Percentiles rank a stretch among this genome's conserved stretches.
phyloP scores from a whole-genome alignment of 1,140 invertebrate genomes.

The Bemisia tabaci region DNA sequence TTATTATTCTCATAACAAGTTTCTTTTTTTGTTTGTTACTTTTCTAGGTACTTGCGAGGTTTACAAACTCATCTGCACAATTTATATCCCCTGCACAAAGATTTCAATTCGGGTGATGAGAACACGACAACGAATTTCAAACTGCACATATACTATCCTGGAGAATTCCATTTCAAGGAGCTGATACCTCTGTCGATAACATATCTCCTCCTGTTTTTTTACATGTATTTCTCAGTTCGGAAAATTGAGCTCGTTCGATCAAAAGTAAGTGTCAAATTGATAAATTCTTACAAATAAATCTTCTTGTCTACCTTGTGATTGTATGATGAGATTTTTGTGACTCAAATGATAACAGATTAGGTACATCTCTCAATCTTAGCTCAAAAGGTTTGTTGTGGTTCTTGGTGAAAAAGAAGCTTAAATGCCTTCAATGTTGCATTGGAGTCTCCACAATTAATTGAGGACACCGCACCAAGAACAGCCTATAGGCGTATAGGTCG shows the following conservation, averaged over 20 bases:
- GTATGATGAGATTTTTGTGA: slow-evolving; percentile 3
- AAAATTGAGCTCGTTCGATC: slow-evolving; percentile 90
- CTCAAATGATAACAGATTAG: too few relatives aligned
- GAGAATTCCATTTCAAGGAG: slow-evolving; percentile 73
- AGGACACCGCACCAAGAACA: too few relatives aligned
- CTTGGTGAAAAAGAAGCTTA: too few relatives aligned
- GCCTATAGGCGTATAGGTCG: too few relatives aligned
- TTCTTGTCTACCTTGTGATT: background rate
- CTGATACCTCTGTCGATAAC: slow-evolving; percentile 70
- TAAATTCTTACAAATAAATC: background rate
- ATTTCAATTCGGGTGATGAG: slow-evolving; percentile 1
- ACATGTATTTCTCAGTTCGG: slow-evolving; percentile 87
- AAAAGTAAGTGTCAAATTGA: slow-evolving; percentile 36
- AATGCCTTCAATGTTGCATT: too few relatives aligned
- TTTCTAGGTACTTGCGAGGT: slow-evolving; percentile 66
- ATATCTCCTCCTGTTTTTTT: slow-evolving; percentile 74
- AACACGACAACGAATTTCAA: slow-evolving; percentile 21
- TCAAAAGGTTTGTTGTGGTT: too few relatives aligned
- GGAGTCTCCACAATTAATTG: too few relatives aligned
- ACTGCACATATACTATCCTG: slow-evolving; percentile 69
- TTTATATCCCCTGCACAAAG: slow-evolving; percentile 54
- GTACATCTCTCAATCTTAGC: too few relatives aligned
- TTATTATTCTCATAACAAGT: too few relatives aligned
- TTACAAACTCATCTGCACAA: slow-evolving; percentile 51
- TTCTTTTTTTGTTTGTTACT: too few relatives aligned